Percentiles rank a stretch among this genome's conserved stretches.
Conservation (phyloP, 2,113 vertebrate genomes). For the Todiramphus saurophagus region DNA sequence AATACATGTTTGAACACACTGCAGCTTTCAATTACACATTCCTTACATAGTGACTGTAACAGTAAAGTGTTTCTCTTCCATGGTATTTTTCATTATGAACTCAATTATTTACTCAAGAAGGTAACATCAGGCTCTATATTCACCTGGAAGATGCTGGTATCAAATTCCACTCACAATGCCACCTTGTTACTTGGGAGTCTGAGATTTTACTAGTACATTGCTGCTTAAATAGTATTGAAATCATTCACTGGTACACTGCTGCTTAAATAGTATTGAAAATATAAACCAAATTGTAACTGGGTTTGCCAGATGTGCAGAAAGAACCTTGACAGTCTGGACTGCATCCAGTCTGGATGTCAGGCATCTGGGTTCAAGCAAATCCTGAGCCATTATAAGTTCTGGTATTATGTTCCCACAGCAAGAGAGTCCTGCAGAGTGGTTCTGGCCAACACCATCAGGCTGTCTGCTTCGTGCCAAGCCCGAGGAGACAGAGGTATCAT, state of each 20-base stretch:
- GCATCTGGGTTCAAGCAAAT: not conserved
- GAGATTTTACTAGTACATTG: slow-evolving; percentile 4
- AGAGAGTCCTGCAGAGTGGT: not conserved
- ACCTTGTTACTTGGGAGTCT: not conserved
- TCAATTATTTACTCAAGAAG: not conserved
- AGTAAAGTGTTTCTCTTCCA: not conserved
- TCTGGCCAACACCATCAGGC: not conserved
- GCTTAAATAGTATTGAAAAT: slow-evolving; percentile 8
- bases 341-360: slow-evolving; percentile 14
- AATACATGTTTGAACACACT: not conserved
- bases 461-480: not conserved
- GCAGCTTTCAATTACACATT: not conserved
- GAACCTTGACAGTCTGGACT: slow-evolving; percentile 21
- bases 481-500: not conserved
- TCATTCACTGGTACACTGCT: not conserved
- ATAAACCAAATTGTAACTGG: not conserved
- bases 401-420: not conserved
- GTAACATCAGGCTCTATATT: not conserved
- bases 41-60: not conserved
- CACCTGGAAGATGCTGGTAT: not conserved
- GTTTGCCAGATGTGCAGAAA: slow-evolving; percentile 26
- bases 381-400: slow-evolving; percentile 1
- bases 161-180: not conserved
- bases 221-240: not conserved
- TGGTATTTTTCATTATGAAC: not conserved